Evolutionary conservation across 1,140 invertebrate species (phyloP).

Genomic region (Meloidogyne chitwoodi): DNA sequence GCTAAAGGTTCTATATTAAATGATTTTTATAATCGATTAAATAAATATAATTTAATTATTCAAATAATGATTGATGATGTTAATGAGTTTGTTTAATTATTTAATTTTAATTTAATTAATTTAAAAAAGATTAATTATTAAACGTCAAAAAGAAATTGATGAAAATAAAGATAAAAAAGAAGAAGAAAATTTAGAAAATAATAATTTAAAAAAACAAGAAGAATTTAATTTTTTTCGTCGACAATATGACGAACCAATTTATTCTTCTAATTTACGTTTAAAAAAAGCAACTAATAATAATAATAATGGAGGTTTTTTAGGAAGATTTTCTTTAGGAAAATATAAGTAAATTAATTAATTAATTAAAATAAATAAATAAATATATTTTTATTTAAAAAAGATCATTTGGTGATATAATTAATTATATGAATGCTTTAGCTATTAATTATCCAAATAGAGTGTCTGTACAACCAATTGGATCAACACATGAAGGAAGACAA

Average conservation of each 20-base stretch:
- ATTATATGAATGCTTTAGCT: constrained; percentile 44
- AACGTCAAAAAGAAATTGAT: constrained; percentile 28
- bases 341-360: background rate
- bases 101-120: background rate
- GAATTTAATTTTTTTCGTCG: background rate
- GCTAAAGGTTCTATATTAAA: constrained; percentile 17
- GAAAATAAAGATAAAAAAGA: background rate
- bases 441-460: constrained; percentile 54
- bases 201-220: background rate
- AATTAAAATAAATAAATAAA: background rate
- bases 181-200: background rate
- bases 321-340: background rate
- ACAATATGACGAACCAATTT: background rate
- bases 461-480: constrained; percentile 55
- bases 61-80: constrained; percentile 58
- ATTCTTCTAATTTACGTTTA: background rate
- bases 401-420: background rate
- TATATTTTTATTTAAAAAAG: background rate
- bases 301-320: background rate
- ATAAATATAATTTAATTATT: constrained; percentile 38
- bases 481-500: constrained; percentile 57
- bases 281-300: background rate
- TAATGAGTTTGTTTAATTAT: constrained; percentile 29
- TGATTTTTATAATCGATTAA: constrained; percentile 26
- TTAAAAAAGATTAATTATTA: constrained; percentile 34